Conservation (phyloP, 2,888 invertebrate genomes). For the Troides aeacus region DNA sequence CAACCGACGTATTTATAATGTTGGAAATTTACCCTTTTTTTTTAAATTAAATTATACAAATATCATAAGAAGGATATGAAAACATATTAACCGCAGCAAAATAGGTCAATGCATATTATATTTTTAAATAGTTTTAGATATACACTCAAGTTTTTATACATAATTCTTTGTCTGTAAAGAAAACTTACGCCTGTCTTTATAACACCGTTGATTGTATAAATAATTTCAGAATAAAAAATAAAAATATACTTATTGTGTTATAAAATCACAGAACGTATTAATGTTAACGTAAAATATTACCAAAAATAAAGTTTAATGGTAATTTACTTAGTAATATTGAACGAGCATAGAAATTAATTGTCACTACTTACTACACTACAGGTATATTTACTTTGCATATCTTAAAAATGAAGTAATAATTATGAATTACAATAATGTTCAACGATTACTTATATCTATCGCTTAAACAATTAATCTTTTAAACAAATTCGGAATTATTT, state of each 20-base stretch:
- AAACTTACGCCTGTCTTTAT: neutral
- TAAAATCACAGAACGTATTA: slow-evolving; percentile 6
- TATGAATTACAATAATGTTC: neutral
- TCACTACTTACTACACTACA: neutral
- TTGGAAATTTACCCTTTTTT: neutral
- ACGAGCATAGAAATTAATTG: neutral
- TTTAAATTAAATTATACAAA: neutral
- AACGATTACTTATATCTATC: neutral
- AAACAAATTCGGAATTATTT: slow-evolving; percentile 23
- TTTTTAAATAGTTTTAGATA: neutral
- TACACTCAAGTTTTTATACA: neutral
- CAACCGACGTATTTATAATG: neutral
- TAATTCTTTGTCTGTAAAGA: neutral
- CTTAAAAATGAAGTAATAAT: neutral
- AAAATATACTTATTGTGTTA: neutral
- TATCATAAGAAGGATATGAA: too few relatives aligned
- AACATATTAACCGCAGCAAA: too few relatives aligned
- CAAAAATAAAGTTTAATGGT: neutral
- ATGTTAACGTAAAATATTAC: neutral
- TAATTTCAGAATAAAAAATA: too few relatives aligned
- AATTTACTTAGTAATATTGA: neutral
- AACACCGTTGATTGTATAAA: neutral
- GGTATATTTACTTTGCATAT: neutral
- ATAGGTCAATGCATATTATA: neutral
- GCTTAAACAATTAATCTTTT: slow-evolving; percentile 2